A percentile compares a stretch with the other conserved stretches of the same genome.
Evolutionary conservation across 2,113 vertebrate genomes (phyloP).

Genomic region (Xyliphius kryptos): DNA sequence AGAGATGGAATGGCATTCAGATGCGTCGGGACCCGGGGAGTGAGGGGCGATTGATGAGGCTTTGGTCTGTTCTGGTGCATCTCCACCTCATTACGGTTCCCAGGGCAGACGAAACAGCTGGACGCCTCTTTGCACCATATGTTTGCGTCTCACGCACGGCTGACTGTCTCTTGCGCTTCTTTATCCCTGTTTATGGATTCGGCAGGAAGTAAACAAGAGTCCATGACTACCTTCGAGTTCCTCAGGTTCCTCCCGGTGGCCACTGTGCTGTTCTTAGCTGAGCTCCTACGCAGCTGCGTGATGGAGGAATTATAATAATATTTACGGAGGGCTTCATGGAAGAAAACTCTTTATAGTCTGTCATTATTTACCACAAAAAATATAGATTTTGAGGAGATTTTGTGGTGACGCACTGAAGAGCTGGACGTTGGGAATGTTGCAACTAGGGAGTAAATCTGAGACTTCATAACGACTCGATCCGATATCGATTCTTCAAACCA

Average conservation of each 20-base stretch:
- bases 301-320: neutral
- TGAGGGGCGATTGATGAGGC: constrained; percentile 65
- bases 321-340: too few species aligned
- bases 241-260: neutral
- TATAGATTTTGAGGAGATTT: too few species aligned
- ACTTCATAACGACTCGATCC: too few species aligned
- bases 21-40: constrained; percentile 54
- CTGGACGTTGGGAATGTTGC: too few species aligned
- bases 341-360: too few species aligned
- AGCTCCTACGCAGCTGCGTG: neutral
- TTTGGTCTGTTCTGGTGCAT: constrained; percentile 54
- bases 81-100: constrained; percentile 64
- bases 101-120: constrained; percentile 65
- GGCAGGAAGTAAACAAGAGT: constrained; percentile 31
- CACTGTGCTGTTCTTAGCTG: neutral
- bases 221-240: constrained; percentile 22
- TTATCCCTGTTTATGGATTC: constrained; percentile 43
- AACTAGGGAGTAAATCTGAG: too few species aligned
- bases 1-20: constrained; percentile 34
- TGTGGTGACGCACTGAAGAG: too few species aligned
- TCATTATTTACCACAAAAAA: too few species aligned
- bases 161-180: constrained; percentile 37
- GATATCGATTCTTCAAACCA: too few species aligned
- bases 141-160: constrained; percentile 36
- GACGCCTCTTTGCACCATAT: constrained; percentile 49